Conservation (phyloP, 2,113 vertebrate genomes). For the Varanus komodoensis region DNA sequence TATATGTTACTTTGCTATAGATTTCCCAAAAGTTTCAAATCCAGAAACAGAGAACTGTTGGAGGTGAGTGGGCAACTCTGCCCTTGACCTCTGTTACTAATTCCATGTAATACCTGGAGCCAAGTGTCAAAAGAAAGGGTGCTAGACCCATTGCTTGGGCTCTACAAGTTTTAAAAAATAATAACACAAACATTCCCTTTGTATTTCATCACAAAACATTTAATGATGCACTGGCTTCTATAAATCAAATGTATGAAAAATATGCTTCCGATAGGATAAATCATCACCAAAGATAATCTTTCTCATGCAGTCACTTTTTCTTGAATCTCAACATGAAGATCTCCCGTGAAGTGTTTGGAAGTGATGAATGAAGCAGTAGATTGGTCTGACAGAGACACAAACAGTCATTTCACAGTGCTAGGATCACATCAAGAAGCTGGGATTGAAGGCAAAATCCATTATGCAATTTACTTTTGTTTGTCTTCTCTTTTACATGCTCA, state of each 20-base stretch:
- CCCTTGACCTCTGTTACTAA: not conserved
- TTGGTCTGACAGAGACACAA: slow-evolving; percentile 28
- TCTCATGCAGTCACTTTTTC: not conserved
- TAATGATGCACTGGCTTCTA: not conserved
- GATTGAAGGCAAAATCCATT: slow-evolving; percentile 10
- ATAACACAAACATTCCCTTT: not conserved
- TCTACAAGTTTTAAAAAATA: not conserved
- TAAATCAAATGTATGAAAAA: slow-evolving; percentile 4
- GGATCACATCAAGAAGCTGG: slow-evolving; percentile 1
- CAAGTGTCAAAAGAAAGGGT: not conserved
- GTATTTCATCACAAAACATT: slow-evolving; percentile 9
- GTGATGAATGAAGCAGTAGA: slow-evolving; percentile 33
- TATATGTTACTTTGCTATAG: not conserved
- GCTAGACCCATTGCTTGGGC: not conserved
- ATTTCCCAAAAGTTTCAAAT: not conserved
- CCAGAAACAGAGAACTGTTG: not conserved
- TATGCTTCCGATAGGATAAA: not conserved
- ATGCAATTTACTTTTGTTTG: slow-evolving; percentile 18
- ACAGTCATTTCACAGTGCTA: slow-evolving; percentile 24
- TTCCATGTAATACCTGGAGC: not conserved
- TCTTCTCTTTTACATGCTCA: slow-evolving; percentile 13
- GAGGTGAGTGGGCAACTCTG: not conserved
- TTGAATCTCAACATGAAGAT: slow-evolving; percentile 4
- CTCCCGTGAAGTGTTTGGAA: slow-evolving; percentile 16
- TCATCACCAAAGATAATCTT: slow-evolving; percentile 16